Evolutionary conservation across 2,113 vertebrate genomes (phyloP).

Genomic region (Lepisosteus osseus): DNA sequence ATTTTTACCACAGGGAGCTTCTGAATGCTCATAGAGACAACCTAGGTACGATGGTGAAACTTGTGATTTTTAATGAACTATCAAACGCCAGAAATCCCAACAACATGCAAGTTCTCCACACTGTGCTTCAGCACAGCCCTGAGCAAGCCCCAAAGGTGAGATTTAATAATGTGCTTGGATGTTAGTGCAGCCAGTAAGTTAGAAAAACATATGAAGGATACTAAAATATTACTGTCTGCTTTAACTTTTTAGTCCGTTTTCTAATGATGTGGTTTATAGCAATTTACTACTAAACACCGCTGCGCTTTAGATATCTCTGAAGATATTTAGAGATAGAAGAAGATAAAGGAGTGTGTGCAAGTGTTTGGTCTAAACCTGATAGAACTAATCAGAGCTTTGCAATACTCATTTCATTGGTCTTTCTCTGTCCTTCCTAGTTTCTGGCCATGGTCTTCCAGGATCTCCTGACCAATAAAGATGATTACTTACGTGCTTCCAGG

Average conservation of each 20-base stretch:
- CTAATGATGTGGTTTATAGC: too few relatives aligned
- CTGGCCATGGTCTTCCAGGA: constrained; percentile 98
- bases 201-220: too few relatives aligned
- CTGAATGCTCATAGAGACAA: constrained; percentile 92
- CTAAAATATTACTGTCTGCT: too few relatives aligned
- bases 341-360: too few relatives aligned
- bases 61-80: constrained; percentile 94
- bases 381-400: too few relatives aligned
- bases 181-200: too few relatives aligned
- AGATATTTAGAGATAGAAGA: too few relatives aligned
- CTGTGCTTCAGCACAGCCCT: constrained; percentile 89
- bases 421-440: constrained; percentile 64
- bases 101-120: constrained; percentile 96
- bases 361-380: too few relatives aligned
- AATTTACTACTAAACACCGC: too few relatives aligned
- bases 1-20: constrained; percentile 73
- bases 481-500: constrained; percentile 88
- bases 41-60: constrained; percentile 90
- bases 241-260: too few relatives aligned
- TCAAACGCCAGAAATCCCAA: constrained; percentile 96
- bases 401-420: background rate
- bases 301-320: too few relatives aligned
- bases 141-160: constrained; percentile 93
- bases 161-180: too few relatives aligned
- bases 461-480: constrained; percentile 89